Percentiles rank a stretch among this genome's conserved stretches.
Evolutionary conservation across 1,140 invertebrate species (phyloP).

Genomic region (Diabrotica virgifera): DNA sequence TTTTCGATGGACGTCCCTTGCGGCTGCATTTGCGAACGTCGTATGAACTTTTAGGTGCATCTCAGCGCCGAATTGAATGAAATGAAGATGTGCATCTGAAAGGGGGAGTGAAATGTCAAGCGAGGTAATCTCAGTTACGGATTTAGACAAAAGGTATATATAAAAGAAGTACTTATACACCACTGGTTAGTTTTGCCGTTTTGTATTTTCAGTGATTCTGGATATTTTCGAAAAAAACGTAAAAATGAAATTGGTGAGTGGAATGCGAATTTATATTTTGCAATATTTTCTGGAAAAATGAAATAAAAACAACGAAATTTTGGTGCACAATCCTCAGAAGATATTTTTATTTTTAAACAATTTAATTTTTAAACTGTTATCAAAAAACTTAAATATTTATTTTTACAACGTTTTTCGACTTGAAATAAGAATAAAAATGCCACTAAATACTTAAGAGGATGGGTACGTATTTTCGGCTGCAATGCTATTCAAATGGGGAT

Average conservation of each 20-base stretch:
- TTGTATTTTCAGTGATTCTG: background rate
- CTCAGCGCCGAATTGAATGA: background rate
- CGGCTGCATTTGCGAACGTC: background rate
- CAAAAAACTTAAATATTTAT: too few species aligned
- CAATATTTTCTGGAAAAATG: too few species aligned
- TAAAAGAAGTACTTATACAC: background rate
- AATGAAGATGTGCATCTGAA: constrained; percentile 1
- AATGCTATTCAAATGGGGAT: too few species aligned
- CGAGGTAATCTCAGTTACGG: background rate
- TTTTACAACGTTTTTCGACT: too few species aligned
- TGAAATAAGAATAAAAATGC: too few species aligned
- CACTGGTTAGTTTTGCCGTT: background rate
- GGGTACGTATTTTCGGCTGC: too few species aligned
- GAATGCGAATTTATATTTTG: background rate
- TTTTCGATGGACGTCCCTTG: background rate
- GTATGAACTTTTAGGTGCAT: background rate
- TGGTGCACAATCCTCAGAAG: too few species aligned
- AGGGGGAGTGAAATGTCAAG: background rate
- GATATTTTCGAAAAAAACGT: background rate
- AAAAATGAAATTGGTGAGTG: background rate
- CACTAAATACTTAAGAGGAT: too few species aligned
- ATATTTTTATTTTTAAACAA: too few species aligned
- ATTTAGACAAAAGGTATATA: background rate
- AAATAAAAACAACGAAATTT: too few species aligned
- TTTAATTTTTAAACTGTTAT: too few species aligned